Percentiles rank a stretch among this genome's conserved stretches.
phyloP scores from a whole-genome alignment of 2,113 vertebrate species.

The Pogona vitticeps region DNA sequence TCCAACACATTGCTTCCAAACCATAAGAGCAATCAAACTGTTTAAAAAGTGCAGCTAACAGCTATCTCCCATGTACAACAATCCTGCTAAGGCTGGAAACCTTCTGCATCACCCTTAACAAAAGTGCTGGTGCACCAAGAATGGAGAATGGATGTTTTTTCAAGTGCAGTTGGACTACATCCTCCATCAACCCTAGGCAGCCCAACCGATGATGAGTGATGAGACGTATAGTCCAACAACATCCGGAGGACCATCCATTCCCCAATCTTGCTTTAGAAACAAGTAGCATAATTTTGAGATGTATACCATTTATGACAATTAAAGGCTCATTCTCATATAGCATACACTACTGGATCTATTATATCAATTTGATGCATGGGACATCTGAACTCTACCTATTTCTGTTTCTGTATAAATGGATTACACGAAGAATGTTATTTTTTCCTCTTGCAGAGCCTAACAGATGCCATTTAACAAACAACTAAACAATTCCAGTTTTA shows the following conservation, averaged over 20 bases:
- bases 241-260: not conserved
- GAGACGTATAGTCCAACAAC: not conserved
- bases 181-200: no score
- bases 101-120: fast-evolving
- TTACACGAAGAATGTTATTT: conserved; percentile 35
- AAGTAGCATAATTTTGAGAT: conserved; percentile 1
- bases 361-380: conserved; percentile 43
- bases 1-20: not conserved
- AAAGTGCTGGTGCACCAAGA: not conserved
- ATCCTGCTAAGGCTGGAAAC: not conserved
- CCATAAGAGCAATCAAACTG: not conserved
- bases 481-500: conserved; percentile 51
- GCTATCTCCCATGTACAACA: not conserved
- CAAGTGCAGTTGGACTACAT: no score
- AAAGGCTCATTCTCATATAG: conserved; percentile 4
- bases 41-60: conserved; percentile 24
- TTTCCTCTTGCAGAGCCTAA: conserved; percentile 50
- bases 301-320: not conserved
- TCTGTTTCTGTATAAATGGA: conserved; percentile 32
- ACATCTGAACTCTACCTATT: conserved; percentile 24
- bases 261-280: not conserved
- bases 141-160: no score
- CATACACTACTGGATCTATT: not conserved
- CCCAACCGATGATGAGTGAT: no score
- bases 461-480: conserved; percentile 46